Evolutionary conservation across 2,113 vertebrate genomes (phyloP).

Genomic region (Gulo gulo): DNA sequence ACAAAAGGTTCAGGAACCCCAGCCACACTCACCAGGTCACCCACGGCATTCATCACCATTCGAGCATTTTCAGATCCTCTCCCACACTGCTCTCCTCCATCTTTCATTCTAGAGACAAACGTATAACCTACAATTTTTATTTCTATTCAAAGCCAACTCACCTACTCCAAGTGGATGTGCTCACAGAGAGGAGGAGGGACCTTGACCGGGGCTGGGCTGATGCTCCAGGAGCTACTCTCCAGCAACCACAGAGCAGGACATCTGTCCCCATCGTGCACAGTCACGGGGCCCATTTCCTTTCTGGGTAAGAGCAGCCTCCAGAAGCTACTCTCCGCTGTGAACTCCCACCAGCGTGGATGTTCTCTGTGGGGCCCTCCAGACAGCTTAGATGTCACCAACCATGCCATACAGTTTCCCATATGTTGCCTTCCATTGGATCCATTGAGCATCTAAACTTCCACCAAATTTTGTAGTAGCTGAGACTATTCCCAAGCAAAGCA

Average conservation of each 20-base stretch:
- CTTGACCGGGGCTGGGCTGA: too few relatives aligned
- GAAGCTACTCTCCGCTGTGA: background rate
- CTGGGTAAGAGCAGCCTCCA: background rate
- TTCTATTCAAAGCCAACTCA: background rate
- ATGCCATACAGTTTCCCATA: conserved; percentile 85
- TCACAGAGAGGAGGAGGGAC: background rate
- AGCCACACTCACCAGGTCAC: conserved; percentile 74
- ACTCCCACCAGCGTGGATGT: background rate
- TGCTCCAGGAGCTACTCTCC: background rate
- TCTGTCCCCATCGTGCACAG: background rate
- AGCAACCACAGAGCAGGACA: background rate
- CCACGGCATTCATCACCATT: conserved; percentile 85
- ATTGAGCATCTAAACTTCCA: conserved; percentile 84
- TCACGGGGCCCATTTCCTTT: background rate
- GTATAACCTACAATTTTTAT: background rate
- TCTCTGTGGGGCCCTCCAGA: background rate
- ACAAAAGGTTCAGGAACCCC: background rate
- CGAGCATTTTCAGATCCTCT: conserved; percentile 92
- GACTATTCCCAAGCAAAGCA: conserved; percentile 78
- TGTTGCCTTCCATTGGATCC: conserved; percentile 90
- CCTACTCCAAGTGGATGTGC: background rate
- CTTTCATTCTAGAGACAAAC: conserved; percentile 83
- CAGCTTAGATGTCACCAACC: conserved; percentile 77
- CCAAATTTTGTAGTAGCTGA: conserved; percentile 83
- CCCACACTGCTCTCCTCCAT: conserved; percentile 91